A percentile compares a stretch with the other conserved stretches of the same genome.
phyloP scores from a whole-genome alignment of 2,888 invertebrate genomes.

The Nebria brevicollis region DNA sequence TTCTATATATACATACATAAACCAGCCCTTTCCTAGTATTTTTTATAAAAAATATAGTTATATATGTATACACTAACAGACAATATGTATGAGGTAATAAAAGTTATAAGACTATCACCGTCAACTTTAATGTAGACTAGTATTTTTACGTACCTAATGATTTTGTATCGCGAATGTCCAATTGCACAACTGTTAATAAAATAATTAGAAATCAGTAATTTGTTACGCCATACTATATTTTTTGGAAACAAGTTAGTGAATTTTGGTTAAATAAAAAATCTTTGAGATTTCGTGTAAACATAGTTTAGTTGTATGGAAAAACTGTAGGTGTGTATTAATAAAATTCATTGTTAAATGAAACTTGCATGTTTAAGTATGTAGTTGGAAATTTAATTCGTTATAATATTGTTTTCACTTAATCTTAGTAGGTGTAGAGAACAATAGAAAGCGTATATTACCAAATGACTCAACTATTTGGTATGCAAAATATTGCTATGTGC shows the following conservation, averaged over 20 bases:
- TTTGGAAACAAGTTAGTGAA: background rate
- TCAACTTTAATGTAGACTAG: too few species aligned
- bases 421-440: slow-evolving; percentile 38
- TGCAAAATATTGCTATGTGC: slow-evolving; percentile 38
- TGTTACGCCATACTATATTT: background rate
- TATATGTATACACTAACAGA: background rate
- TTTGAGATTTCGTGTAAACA: too few species aligned
- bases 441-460: slow-evolving; percentile 34
- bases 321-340: too few species aligned
- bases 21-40: background rate
- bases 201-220: too few species aligned
- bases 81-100: too few species aligned
- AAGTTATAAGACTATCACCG: too few species aligned
- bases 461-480: slow-evolving; percentile 26
- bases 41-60: background rate
- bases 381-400: slow-evolving; percentile 8
- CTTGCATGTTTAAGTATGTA: slow-evolving; percentile 12
- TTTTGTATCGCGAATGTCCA: too few species aligned
- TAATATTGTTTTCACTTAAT: slow-evolving; percentile 11
- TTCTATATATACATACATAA: background rate
- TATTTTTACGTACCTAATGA: too few species aligned
- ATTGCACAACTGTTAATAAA: too few species aligned
- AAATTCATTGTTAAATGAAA: background rate
- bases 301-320: too few species aligned
- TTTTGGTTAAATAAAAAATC: too few species aligned